Evolutionary conservation across 2,888 invertebrate genomes (phyloP).

Genomic region (Cecidostiba fungosa): DNA sequence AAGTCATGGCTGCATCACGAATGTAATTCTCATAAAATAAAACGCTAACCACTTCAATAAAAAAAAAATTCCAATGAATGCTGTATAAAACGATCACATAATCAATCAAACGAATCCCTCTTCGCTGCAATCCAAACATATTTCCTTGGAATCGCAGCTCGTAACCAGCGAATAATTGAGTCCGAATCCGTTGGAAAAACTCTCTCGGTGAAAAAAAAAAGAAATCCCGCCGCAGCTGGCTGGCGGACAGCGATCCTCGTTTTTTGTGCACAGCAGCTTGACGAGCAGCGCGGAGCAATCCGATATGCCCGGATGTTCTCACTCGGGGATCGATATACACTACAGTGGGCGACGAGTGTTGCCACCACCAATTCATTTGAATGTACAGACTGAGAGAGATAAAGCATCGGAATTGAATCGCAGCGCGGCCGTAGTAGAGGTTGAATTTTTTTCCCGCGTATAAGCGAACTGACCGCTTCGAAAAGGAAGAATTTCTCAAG

Average conservation of each 20-base stretch:
- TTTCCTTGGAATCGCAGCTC: neutral
- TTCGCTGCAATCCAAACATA: neutral
- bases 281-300: constrained; percentile 21
- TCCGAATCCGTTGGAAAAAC: neutral
- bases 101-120: neutral
- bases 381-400: constrained; percentile 26
- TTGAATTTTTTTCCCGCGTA: constrained; percentile 31
- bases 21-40: no score
- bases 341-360: constrained; percentile 26
- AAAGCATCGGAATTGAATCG: constrained; percentile 51
- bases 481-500: neutral
- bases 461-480: constrained; percentile 19
- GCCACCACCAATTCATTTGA: constrained; percentile 21
- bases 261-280: neutral
- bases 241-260: neutral
- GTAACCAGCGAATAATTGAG: constrained; percentile 24
- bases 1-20: no score
- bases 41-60: no score
- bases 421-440: neutral
- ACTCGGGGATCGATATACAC: constrained; percentile 36
- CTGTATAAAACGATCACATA: no score
- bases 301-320: constrained; percentile 40
- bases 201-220: neutral
- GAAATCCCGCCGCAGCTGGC: neutral
- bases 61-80: no score